These are phyloP conservation scores for Agapornis canus DNA, from an alignment of 2,797 vertebrate species.

Conservation along the genomic window DNA sequence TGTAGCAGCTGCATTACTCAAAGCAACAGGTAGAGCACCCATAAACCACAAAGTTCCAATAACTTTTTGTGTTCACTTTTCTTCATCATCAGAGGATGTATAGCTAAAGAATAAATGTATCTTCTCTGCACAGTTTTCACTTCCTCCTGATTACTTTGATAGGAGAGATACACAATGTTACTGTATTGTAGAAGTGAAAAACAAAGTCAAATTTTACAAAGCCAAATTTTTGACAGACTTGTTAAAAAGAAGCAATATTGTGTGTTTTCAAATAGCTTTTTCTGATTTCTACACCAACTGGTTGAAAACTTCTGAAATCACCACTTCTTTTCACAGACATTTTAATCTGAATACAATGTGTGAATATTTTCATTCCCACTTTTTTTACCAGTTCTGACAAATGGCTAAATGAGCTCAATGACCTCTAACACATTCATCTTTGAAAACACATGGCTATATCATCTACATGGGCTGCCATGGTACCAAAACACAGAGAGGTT, in stretches of 20 bases:
- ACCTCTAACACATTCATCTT: background rate
- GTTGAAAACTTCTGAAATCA: background rate
- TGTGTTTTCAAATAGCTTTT: conserved; percentile 3
- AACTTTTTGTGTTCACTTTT: background rate
- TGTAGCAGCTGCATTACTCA: background rate
- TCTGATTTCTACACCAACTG: conserved; percentile 16
- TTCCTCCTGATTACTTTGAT: background rate
- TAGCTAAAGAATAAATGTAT: background rate
- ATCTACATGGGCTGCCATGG: background rate
- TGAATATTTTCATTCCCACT: conserved; percentile 1
- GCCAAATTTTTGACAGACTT: background rate
- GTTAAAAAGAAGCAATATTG: background rate
- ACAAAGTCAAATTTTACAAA: background rate
- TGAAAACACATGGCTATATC: background rate
- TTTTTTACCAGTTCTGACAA: background rate
- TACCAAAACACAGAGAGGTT: background rate
- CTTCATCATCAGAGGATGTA: background rate
- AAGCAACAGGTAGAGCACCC: background rate
- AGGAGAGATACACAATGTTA: background rate
- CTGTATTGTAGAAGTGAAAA: background rate
- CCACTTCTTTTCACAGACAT: background rate
- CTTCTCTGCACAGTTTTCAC: background rate
- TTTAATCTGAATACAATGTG: conserved; percentile 32
- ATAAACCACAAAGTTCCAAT: background rate
- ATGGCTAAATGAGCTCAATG: background rate